Conservation (phyloP, 2,888 invertebrate genomes). For the Acanthococcus lagerstroemiae region DNA sequence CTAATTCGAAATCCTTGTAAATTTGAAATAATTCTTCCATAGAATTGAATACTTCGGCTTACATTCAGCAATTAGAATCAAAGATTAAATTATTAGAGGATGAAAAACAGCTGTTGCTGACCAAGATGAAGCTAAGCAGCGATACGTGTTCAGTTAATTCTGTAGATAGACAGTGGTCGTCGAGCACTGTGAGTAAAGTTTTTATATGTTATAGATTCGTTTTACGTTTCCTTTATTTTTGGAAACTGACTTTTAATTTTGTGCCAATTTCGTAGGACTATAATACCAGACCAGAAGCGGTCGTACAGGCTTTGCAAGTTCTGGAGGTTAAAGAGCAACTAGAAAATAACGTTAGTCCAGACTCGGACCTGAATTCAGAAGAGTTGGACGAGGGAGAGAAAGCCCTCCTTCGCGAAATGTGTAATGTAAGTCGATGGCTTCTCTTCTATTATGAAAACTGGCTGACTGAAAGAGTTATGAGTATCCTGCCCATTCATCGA, state of each 20-base stretch:
- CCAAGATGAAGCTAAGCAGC: constrained; percentile 42
- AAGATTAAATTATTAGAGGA: constrained; percentile 75
- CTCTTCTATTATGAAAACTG: too few species aligned
- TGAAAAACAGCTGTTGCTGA: constrained; percentile 55
- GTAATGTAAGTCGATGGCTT: constrained; percentile 76
- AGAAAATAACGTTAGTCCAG: constrained; percentile 46
- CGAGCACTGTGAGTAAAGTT: background rate
- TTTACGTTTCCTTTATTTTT: background rate
- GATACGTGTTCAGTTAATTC: constrained; percentile 14
- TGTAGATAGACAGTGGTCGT: constrained; percentile 18
- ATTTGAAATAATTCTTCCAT: constrained; percentile 23
- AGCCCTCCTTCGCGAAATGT: constrained; percentile 89
- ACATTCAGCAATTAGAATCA: constrained; percentile 79
- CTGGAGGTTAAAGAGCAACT: constrained; percentile 81
- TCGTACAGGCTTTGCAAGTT: constrained; percentile 84
- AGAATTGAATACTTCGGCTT: constrained; percentile 63
- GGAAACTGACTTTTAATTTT: background rate
- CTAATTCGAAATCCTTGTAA: background rate
- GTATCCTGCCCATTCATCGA: too few species aligned
- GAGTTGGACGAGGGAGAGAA: constrained; percentile 67
- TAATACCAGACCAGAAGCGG: constrained; percentile 65
- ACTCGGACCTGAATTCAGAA: constrained; percentile 33
- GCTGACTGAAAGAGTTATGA: too few species aligned
- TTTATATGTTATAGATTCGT: background rate
- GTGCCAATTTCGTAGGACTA: constrained; percentile 18